Percentiles rank a stretch among this genome's conserved stretches.
Conservation (phyloP, 2,113 vertebrate genomes). For the Alces alces region DNA sequence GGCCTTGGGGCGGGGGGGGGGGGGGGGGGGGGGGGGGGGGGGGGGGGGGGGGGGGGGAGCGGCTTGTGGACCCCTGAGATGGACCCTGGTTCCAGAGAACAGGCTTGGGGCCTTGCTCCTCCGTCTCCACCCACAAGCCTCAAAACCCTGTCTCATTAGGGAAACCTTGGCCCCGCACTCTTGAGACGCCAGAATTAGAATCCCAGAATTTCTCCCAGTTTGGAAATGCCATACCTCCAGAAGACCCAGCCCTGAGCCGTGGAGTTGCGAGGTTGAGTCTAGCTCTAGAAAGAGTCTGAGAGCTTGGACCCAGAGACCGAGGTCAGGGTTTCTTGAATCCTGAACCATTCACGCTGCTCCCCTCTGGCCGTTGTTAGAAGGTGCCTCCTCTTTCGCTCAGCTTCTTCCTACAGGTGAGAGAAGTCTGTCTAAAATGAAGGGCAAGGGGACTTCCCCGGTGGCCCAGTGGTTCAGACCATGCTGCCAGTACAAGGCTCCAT, state of each 20-base stretch:
- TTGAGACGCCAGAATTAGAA: not conserved
- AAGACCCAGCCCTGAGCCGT: not conserved
- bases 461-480: not conserved
- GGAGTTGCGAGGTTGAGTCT: not conserved
- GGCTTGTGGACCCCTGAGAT: not conserved
- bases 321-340: not conserved
- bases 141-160: not conserved
- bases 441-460: not conserved
- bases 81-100: accelerated
- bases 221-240: not conserved
- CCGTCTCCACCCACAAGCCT: not conserved
- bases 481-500: not conserved
- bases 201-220: not conserved
- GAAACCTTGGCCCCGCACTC: not conserved
- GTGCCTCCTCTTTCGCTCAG: not conserved
- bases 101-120: not conserved
- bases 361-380: not conserved
- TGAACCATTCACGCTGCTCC: not conserved
- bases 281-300: not conserved
- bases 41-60: too few species aligned
- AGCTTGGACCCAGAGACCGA: not conserved
- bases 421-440: not conserved
- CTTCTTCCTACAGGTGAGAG: not conserved
- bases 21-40: too few species aligned
- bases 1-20: too few species aligned